Conservation (phyloP, 2,797 vertebrate species). For the Micrastur ruficollis region DNA sequence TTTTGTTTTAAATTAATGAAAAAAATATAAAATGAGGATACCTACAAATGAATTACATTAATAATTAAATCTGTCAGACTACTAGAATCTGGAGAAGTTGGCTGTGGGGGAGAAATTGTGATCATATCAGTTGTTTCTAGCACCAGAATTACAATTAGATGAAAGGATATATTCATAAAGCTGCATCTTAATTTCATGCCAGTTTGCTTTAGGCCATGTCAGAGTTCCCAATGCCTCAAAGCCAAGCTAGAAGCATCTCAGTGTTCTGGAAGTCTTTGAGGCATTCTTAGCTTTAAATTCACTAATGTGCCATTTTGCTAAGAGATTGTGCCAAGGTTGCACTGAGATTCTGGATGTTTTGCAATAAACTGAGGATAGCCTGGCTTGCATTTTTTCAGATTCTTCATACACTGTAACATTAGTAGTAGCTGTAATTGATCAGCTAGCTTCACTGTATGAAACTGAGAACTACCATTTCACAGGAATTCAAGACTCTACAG, state of each 20-base stretch:
- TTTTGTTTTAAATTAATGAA: background rate
- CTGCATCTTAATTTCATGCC: background rate
- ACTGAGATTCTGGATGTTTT: background rate
- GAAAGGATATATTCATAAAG: background rate
- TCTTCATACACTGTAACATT: background rate
- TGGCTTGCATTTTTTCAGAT: background rate
- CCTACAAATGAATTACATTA: background rate
- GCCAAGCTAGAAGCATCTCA: background rate
- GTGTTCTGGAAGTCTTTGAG: background rate
- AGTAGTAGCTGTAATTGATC: background rate
- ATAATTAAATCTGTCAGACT: background rate
- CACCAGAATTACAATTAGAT: background rate
- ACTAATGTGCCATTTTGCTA: background rate
- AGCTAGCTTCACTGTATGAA: background rate
- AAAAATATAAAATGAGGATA: background rate
- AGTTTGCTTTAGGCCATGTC: background rate
- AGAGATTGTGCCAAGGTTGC: background rate
- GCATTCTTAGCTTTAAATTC: background rate
- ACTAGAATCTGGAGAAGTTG: background rate
- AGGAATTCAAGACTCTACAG: background rate
- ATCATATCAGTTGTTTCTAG: background rate
- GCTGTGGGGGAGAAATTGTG: background rate
- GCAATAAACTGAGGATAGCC: background rate
- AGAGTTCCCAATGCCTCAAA: background rate
- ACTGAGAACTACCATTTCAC: background rate